A percentile compares a stretch with the other conserved stretches of the same genome.
phyloP scores from a whole-genome alignment of 2,113 vertebrate genomes.

The Protobothrops flavoviridis region DNA sequence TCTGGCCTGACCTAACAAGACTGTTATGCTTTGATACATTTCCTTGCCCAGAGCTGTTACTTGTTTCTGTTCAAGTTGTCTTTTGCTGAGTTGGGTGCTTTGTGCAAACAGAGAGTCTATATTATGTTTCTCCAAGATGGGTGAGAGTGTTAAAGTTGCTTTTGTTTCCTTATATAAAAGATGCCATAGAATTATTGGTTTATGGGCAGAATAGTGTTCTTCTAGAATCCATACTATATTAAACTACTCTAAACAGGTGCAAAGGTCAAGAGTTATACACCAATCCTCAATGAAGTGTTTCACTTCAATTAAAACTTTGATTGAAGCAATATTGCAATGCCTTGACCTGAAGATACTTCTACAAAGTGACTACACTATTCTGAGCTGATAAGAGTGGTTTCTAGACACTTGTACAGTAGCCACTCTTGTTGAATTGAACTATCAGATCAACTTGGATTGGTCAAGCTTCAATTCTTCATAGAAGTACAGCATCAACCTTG shows the following conservation, averaged over 20 bases:
- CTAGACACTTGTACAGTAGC: not conserved
- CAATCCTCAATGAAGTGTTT: not conserved
- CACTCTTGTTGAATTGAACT: not conserved
- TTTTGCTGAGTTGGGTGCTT: conserved; percentile 18
- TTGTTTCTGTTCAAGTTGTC: not conserved
- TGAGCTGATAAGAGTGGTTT: not conserved
- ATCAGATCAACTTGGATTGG: not conserved
- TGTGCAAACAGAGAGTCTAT: not conserved
- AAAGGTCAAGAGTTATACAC: not conserved
- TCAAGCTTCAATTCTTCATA: not conserved
- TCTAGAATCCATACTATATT: not conserved
- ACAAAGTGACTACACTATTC: not conserved
- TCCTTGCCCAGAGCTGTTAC: not conserved
- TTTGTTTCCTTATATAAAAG: not conserved
- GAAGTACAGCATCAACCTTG: not conserved
- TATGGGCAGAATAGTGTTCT: not conserved
- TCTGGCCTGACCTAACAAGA: not conserved
- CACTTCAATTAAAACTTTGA: not conserved
- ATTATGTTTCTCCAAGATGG: not conserved
- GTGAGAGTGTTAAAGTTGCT: not conserved
- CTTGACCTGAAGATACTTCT: not conserved
- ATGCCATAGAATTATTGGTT: not conserved
- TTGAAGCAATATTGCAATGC: not conserved
- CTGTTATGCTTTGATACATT: not conserved
- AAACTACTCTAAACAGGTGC: not conserved